phyloP scores from a whole-genome alignment of 2,797 vertebrate genomes.

The Xerus rutilus region DNA sequence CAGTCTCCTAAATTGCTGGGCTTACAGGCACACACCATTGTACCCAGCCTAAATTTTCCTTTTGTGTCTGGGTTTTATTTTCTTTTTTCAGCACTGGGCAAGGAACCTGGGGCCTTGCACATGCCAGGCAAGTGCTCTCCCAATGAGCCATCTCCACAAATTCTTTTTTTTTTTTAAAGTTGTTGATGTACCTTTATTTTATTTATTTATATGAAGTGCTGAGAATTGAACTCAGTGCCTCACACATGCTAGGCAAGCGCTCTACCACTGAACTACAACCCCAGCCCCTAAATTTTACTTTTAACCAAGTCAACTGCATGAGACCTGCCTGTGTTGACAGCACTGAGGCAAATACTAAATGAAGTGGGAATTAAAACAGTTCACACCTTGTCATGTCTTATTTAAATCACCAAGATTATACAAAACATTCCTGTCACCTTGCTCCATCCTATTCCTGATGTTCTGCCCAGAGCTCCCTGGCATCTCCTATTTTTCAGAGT shows the following conservation, averaged over 20 bases:
- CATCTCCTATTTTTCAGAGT: constrained; percentile 40
- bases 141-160: no score
- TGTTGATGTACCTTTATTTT: no score
- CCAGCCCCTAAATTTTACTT: background rate
- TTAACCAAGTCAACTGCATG: constrained; percentile 64
- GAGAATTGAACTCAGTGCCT: no score
- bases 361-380: constrained; percentile 78
- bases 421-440: constrained; percentile 72
- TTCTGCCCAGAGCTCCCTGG: constrained; percentile 43
- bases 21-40: no score
- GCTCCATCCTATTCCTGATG: constrained; percentile 57
- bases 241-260: no score
- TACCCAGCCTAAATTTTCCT: background rate
- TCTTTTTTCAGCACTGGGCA: no score
- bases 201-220: no score
- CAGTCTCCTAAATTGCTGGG: no score
- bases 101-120: no score
- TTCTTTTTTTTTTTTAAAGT: no score
- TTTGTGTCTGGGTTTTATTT: background rate
- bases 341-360: constrained; percentile 59
- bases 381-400: constrained; percentile 64
- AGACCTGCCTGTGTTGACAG: constrained; percentile 54
- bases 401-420: constrained; percentile 72
- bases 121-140: no score
- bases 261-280: no score